Conservation (phyloP, 2,797 vertebrate species). For the Staurois parvus region DNA sequence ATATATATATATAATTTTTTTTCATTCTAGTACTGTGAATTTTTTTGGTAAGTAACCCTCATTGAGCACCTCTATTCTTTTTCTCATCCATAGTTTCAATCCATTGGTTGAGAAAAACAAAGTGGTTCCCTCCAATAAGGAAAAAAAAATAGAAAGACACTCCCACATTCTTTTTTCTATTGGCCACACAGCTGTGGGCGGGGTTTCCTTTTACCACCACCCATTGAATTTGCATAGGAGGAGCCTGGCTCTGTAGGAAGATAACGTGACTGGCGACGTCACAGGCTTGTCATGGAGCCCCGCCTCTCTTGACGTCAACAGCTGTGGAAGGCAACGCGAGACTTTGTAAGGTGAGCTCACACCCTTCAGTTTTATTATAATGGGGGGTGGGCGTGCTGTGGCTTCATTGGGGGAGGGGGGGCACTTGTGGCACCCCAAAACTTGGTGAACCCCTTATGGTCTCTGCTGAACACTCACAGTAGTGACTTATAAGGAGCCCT, state of each 20-base stretch:
- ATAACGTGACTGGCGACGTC: slow-evolving; percentile 70
- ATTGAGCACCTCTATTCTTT: background rate
- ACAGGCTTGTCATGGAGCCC: slow-evolving; percentile 53
- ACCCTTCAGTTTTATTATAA: background rate
- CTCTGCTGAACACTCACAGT: background rate
- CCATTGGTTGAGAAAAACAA: background rate
- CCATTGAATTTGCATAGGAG: slow-evolving; percentile 70
- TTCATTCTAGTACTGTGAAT: too few relatives aligned
- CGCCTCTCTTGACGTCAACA: slow-evolving; percentile 62
- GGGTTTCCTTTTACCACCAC: slow-evolving; percentile 76
- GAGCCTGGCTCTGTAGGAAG: slow-evolving; percentile 40
- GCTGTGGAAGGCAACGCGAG: slow-evolving; percentile 66
- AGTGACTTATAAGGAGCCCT: background rate
- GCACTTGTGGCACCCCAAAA: slow-evolving; percentile 1
- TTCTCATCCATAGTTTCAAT: background rate
- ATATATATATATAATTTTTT: too few relatives aligned
- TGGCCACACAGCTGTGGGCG: slow-evolving; percentile 77
- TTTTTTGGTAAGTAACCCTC: background rate
- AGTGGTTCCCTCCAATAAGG: slow-evolving; percentile 62
- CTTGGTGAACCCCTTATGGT: background rate
- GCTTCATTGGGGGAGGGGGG: background rate
- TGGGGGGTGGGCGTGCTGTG: background rate
- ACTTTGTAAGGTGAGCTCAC: slow-evolving; percentile 5
- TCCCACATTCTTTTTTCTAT: slow-evolving; percentile 63
- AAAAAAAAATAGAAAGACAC: background rate